Conservation (phyloP, 1,140 invertebrate species). For the Helicorthomorpha holstii region DNA sequence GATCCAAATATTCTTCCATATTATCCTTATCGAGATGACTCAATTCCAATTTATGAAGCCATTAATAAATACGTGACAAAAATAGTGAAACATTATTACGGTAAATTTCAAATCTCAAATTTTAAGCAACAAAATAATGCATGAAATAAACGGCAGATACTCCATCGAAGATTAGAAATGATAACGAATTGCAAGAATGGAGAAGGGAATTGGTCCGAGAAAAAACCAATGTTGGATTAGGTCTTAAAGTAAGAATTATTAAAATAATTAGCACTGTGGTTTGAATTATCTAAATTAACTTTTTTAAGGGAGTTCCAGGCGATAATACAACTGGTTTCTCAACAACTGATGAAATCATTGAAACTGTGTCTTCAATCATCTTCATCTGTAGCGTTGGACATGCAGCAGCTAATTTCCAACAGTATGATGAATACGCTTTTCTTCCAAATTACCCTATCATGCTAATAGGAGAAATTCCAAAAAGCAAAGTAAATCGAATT, state of each 20-base stretch:
- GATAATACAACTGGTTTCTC: slow-evolving; percentile 23
- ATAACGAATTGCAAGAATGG: slow-evolving; percentile 29
- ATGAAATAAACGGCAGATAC: too few relatives aligned
- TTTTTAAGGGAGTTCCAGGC: slow-evolving; percentile 20
- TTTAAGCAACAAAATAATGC: too few relatives aligned
- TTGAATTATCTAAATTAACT: too few relatives aligned
- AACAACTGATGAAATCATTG: slow-evolving; percentile 21
- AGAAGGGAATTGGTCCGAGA: slow-evolving; percentile 23
- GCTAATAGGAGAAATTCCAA: slow-evolving; percentile 23
- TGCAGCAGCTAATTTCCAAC: slow-evolving; percentile 29
- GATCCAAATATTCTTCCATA: slow-evolving; percentile 25
- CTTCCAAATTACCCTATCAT: slow-evolving; percentile 31
- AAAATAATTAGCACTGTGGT: too few relatives aligned
- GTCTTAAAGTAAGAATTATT: slow-evolving; percentile 13
- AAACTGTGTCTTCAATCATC: slow-evolving; percentile 25
- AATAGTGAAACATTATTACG: slow-evolving; percentile 27
- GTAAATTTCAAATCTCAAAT: slow-evolving; percentile 14
- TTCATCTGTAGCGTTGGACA: slow-evolving; percentile 30
- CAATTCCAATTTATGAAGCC: slow-evolving; percentile 23
- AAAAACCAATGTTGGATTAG: slow-evolving; percentile 21
- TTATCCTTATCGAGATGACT: slow-evolving; percentile 34
- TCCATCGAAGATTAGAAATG: slow-evolving; percentile 22
- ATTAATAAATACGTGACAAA: slow-evolving; percentile 28
- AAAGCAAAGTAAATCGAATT: slow-evolving; percentile 30
- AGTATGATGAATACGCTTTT: slow-evolving; percentile 29